These are phyloP conservation scores for Anaspis maculata DNA, from an alignment of 2,888 invertebrate species.

Conservation along the genomic window DNA sequence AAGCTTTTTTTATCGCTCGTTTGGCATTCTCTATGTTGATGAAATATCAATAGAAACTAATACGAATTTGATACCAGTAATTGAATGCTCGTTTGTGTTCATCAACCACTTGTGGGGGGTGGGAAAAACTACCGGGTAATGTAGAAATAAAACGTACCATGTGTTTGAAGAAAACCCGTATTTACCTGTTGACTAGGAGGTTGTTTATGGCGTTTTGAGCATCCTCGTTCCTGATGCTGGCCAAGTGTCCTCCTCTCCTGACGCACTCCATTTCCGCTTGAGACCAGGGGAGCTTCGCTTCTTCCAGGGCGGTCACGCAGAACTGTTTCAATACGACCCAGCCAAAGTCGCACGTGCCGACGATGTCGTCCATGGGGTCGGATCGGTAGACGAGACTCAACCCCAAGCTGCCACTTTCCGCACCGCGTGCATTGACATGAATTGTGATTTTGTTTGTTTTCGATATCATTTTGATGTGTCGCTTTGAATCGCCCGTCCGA, in stretches of 20 bases:
- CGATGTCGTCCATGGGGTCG: conserved; percentile 52
- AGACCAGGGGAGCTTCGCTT: conserved; percentile 52
- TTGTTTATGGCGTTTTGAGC: conserved; percentile 58
- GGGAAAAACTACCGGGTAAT: no score
- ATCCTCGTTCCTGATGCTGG: conserved; percentile 55
- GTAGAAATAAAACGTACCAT: no score
- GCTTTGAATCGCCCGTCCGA: conserved; percentile 48
- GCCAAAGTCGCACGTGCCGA: conserved; percentile 61
- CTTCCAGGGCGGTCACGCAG: conserved; percentile 56
- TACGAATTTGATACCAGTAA: no score
- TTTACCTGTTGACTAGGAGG: conserved; percentile 55
- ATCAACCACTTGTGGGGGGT: no score
- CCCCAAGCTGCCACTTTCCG: conserved; percentile 20
- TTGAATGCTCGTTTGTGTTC: no score
- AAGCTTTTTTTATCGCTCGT: no score
- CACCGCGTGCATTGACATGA: conserved; percentile 32
- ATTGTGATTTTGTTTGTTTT: conserved; percentile 49
- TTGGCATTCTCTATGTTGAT: no score
- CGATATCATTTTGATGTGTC: conserved; percentile 53
- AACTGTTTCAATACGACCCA: conserved; percentile 61
- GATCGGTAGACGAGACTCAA: conserved; percentile 57
- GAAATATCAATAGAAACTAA: no score
- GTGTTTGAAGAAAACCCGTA: no score
- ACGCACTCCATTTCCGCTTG: conserved; percentile 61
- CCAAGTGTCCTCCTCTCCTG: conserved; percentile 57